These are phyloP conservation scores for Thymelicus acteon DNA, from an alignment of 2,888 invertebrate species.

Conservation along the genomic window DNA sequence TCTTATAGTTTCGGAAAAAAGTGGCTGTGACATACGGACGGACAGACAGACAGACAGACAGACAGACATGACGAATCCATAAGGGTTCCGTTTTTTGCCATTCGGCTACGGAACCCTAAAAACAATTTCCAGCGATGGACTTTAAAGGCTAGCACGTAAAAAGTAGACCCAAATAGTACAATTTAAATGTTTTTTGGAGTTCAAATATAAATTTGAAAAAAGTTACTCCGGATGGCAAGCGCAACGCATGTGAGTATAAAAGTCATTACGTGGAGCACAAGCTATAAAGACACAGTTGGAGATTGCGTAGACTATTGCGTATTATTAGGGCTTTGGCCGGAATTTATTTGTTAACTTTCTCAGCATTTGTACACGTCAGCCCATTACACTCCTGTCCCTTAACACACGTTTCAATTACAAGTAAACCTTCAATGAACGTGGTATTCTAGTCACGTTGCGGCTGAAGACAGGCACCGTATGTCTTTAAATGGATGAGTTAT, in stretches of 20 bases:
- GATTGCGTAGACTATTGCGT: conserved; percentile 2
- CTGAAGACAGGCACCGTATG: conserved; percentile 16
- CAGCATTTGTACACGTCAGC: conserved; percentile 15
- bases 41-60: too few relatives aligned
- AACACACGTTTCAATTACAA: conserved; percentile 32
- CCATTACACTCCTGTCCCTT: conserved; percentile 13
- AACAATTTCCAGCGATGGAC: too few relatives aligned
- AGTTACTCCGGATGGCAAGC: not conserved
- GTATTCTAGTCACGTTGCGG: conserved; percentile 23
- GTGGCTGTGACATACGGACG: too few relatives aligned
- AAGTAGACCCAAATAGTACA: too few relatives aligned
- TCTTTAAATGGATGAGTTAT: conserved; percentile 3
- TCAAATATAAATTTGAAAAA: not conserved
- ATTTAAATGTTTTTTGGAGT: too few relatives aligned
- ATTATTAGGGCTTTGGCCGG: conserved; percentile 13
- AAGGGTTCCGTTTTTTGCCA: too few relatives aligned
- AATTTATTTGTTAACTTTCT: conserved; percentile 30
- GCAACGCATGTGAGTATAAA: not conserved
- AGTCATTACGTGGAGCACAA: conserved; percentile 18
- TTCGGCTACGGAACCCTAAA: too few relatives aligned
- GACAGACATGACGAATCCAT: too few relatives aligned
- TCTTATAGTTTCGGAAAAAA: too few relatives aligned
- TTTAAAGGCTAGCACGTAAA: too few relatives aligned
- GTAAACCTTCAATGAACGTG: conserved; percentile 25
- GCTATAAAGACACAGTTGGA: conserved; percentile 11